Conservation (phyloP, 2,797 vertebrate genomes). For the Neosilurus mollespiculum region DNA sequence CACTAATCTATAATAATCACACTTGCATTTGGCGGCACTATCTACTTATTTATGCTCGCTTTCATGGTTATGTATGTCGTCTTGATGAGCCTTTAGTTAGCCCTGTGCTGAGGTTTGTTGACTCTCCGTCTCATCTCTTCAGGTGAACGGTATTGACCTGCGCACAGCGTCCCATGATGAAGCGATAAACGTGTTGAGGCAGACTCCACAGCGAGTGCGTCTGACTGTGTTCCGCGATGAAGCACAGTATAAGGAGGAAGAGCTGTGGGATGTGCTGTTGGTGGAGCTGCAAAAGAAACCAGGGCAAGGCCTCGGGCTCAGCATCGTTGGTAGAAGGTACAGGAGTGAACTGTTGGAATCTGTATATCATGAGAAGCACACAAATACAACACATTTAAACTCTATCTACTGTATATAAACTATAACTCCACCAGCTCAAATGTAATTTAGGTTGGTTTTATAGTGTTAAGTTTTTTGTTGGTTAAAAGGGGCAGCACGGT, state of each 20-base stretch:
- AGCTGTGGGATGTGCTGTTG: slow-evolving; percentile 87
- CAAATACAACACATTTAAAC: background rate
- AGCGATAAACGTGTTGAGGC: slow-evolving; percentile 94
- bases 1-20: no score
- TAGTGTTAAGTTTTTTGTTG: background rate
- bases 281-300: slow-evolving; percentile 90
- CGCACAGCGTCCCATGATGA: slow-evolving; percentile 91
- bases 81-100: background rate
- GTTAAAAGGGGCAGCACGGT: no score
- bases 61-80: background rate
- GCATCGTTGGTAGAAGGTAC: slow-evolving; percentile 95
- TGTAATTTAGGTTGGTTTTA: background rate
- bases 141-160: slow-evolving; percentile 91
- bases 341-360: background rate
- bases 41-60: background rate
- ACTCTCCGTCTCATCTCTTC: background rate
- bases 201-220: slow-evolving; percentile 88
- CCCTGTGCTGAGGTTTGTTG: background rate
- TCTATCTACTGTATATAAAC: background rate
- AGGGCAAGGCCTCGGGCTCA: slow-evolving; percentile 90
- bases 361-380: background rate
- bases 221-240: slow-evolving; percentile 91
- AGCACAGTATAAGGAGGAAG: slow-evolving; percentile 93
- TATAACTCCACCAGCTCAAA: background rate
- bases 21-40: no score